These are phyloP conservation scores for Urechis unicinctus DNA, from an alignment of 2,888 invertebrate species.

Conservation along the genomic window DNA sequence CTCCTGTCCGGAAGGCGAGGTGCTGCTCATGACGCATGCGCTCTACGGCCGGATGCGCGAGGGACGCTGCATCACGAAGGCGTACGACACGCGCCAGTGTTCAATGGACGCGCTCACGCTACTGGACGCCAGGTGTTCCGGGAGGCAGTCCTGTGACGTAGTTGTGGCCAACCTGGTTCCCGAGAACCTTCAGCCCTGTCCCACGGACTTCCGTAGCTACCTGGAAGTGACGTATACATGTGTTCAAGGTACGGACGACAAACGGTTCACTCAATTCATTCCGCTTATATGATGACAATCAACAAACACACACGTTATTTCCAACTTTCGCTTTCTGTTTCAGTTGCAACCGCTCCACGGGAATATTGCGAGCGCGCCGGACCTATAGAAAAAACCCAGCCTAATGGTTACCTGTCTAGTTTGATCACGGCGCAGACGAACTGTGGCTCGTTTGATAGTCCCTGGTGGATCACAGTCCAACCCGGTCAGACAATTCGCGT, in stretches of 20 bases:
- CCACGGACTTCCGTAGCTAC: constrained; percentile 12
- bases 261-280: too few species aligned
- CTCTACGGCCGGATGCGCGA: constrained; percentile 10
- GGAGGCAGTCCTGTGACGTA: constrained; percentile 10
- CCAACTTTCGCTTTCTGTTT: not conserved
- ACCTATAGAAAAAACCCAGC: not conserved
- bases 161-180: constrained; percentile 9
- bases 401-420: constrained; percentile 12
- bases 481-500: constrained; percentile 12
- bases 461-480: constrained; percentile 9
- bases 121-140: constrained; percentile 13
- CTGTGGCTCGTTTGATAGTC: constrained; percentile 12
- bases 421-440: constrained; percentile 4
- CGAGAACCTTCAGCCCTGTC: constrained; percentile 10
- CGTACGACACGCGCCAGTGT: constrained; percentile 1
- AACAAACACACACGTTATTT: not conserved
- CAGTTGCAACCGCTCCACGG: constrained; percentile 7
- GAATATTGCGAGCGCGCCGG: constrained; percentile 4
- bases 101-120: constrained; percentile 3
- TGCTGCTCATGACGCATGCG: constrained; percentile 7
- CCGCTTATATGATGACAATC: not conserved
- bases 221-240: constrained; percentile 12
- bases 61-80: constrained; percentile 4
- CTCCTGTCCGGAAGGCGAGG: constrained; percentile 6
- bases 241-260: constrained; percentile 13